phyloP scores from a whole-genome alignment of 2,113 vertebrate species.

The Engraulis encrasicolus region DNA sequence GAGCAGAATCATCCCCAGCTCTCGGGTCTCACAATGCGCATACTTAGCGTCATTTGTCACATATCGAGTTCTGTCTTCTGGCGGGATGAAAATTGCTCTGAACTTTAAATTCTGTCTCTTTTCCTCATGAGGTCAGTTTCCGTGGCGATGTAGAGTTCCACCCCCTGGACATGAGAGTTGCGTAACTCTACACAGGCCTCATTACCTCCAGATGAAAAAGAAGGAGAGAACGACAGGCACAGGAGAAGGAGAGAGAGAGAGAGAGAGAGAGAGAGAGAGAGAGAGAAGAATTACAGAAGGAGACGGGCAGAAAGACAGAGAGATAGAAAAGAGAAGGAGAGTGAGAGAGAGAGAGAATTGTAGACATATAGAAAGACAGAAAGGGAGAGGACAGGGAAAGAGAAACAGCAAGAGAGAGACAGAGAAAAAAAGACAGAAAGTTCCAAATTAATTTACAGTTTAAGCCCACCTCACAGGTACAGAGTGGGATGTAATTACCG shows the following conservation, averaged over 20 bases:
- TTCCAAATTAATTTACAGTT: constrained; percentile 79
- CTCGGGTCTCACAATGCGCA: constrained; percentile 49
- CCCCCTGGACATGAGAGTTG: constrained; percentile 72
- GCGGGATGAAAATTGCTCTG: constrained; percentile 65
- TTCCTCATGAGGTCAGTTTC: constrained; percentile 64
- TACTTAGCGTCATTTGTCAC: constrained; percentile 55
- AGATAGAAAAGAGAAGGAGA: constrained; percentile 31
- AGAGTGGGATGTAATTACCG: constrained; percentile 80
- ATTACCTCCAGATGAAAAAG: constrained; percentile 76
- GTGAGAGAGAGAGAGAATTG: constrained; percentile 19
- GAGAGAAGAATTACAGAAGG: background rate
- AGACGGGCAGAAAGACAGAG: background rate
- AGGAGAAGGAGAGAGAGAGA: background rate
- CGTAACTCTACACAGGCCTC: constrained; percentile 62
- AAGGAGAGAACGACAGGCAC: too few species aligned
- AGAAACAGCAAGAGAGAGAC: background rate
- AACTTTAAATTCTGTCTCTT: constrained; percentile 62
- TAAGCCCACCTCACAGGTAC: constrained; percentile 81
- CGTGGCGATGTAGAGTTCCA: constrained; percentile 61
- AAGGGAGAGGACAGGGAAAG: background rate
- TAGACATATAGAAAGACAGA: background rate
- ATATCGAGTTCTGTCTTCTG: constrained; percentile 56
- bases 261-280: constrained; percentile 30
- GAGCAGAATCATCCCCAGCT: constrained; percentile 10
- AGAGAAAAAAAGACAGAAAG: constrained; percentile 67